Conservation (phyloP, 2,797 vertebrate genomes). For the Sardinella longiceps region DNA sequence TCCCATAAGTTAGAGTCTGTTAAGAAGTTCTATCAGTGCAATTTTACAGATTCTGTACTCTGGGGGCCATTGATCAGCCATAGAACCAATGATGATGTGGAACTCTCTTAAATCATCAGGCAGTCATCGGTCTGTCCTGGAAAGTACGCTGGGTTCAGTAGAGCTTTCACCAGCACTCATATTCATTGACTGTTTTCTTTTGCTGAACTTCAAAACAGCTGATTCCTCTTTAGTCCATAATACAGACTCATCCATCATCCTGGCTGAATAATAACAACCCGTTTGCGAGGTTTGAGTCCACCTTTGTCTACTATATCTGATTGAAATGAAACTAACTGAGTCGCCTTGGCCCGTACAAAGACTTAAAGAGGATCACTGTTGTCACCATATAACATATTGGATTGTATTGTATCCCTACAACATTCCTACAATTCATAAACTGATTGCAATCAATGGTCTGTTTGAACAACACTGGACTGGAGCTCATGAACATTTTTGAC, state of each 20-base stretch:
- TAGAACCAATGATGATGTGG: background rate
- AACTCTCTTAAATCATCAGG: background rate
- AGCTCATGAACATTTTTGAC: background rate
- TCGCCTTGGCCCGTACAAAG: background rate
- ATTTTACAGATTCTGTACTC: constrained; percentile 30
- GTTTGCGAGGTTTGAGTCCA: background rate
- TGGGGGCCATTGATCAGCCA: background rate
- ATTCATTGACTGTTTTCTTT: background rate
- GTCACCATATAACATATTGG: background rate
- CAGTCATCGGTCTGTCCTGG: background rate
- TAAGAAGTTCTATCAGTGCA: constrained; percentile 59
- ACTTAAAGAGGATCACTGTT: background rate
- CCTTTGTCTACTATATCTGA: background rate
- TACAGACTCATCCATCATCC: background rate
- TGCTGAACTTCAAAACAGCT: background rate
- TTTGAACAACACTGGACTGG: background rate
- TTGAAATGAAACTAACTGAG: background rate
- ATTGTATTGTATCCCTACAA: constrained; percentile 1
- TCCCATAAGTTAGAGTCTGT: constrained; percentile 61
- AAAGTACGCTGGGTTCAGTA: background rate
- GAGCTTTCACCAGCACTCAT: background rate
- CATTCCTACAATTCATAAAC: background rate
- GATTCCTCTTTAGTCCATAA: no score
- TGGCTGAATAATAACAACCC: background rate
- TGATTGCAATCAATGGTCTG: background rate